A percentile compares a stretch with the other conserved stretches of the same genome.
Conservation (phyloP, 2,113 vertebrate species). For the Archocentrus centrarchus region DNA sequence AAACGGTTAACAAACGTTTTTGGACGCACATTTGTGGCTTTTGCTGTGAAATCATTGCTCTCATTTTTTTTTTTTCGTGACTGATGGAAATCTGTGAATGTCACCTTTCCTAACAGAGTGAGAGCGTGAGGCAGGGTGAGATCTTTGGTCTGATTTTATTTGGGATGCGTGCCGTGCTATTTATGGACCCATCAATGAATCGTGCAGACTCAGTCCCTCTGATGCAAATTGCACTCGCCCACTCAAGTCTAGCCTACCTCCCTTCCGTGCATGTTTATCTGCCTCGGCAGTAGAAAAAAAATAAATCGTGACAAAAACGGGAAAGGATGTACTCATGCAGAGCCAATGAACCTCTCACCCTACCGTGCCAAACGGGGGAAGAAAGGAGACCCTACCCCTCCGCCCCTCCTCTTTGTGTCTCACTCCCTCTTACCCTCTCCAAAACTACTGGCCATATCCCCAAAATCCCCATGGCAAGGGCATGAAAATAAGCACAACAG, state of each 20-base stretch:
- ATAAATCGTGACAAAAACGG: conserved; percentile 49
- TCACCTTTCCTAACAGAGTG: background rate
- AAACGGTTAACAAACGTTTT: conserved; percentile 53
- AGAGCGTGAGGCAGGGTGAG: conserved; percentile 11
- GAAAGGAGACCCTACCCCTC: background rate
- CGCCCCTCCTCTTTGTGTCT: conserved; percentile 12
- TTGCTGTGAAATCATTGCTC: conserved; percentile 44
- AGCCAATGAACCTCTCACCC: conserved; percentile 58
- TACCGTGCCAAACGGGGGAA: conserved; percentile 18
- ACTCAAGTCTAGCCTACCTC: conserved; percentile 66
- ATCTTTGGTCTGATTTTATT: conserved; percentile 56
- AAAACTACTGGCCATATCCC: conserved; percentile 19
- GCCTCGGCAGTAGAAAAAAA: conserved; percentile 54
- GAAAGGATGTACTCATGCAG: conserved; percentile 41
- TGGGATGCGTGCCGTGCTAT: conserved; percentile 56
- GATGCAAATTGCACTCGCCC: conserved; percentile 68
- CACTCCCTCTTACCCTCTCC: conserved; percentile 2
- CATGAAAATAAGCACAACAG: background rate
- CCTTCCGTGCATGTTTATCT: conserved; percentile 64
- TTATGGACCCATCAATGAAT: conserved; percentile 68
- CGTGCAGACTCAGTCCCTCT: conserved; percentile 61
- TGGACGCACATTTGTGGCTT: conserved; percentile 40
- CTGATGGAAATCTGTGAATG: conserved; percentile 22
- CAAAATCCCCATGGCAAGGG: conserved; percentile 32
- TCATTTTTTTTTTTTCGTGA: conserved; percentile 22